These are phyloP conservation scores for Vulpes lagopus DNA, from an alignment of 2,113 vertebrate genomes.

Conservation along the genomic window DNA sequence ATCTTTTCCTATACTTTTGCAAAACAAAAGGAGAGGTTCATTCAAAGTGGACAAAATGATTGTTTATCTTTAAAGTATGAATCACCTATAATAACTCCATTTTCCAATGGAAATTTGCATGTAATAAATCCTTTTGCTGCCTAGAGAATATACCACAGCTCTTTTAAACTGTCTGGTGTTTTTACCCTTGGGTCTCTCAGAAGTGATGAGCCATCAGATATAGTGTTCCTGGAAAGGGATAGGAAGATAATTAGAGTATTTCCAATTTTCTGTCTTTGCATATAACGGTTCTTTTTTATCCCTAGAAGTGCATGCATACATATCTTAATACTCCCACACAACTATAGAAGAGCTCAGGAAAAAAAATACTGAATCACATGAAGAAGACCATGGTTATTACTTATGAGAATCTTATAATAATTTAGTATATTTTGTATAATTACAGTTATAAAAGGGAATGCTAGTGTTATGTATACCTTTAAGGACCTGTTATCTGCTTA, in stretches of 20 bases:
- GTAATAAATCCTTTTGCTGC: conserved; percentile 36
- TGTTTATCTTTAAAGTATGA: conserved; percentile 47
- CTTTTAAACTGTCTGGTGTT: not conserved
- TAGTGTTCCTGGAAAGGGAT: not conserved
- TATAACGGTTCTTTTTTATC: not conserved
- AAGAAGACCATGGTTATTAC: not conserved
- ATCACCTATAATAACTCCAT: conserved; percentile 53
- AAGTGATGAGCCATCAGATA: conserved; percentile 46
- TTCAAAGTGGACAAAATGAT: not conserved
- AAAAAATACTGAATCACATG: not conserved
- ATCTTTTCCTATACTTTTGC: not conserved
- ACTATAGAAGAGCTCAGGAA: not conserved
- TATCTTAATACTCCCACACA: not conserved
- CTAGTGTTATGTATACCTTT: not conserved
- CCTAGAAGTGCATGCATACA: not conserved
- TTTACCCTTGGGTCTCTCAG: conserved; percentile 26
- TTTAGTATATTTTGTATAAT: not conserved
- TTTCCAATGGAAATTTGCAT: conserved; percentile 69
- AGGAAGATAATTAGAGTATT: not conserved
- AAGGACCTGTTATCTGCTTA: not conserved
- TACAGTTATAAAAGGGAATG: not conserved
- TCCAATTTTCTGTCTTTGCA: not conserved
- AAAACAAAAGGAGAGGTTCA: not conserved
- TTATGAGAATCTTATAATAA: not conserved
- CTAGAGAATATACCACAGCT: conserved; percentile 64